A percentile compares a stretch with the other conserved stretches of the same genome.
Conservation (phyloP, 1,140 invertebrate genomes). For the Musca domestica region DNA sequence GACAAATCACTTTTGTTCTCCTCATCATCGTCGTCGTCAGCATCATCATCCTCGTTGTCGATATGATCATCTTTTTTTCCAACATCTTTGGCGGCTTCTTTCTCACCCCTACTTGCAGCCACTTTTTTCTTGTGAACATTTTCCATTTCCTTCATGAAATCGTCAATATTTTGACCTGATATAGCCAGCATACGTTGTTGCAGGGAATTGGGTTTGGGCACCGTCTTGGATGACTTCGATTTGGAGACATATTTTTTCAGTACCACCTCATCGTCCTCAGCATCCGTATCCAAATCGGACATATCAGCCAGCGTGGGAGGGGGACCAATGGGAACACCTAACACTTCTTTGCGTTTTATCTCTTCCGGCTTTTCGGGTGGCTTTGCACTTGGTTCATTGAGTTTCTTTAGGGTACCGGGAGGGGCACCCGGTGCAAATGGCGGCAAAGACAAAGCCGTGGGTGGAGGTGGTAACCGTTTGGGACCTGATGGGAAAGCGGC, state of each 20-base stretch:
- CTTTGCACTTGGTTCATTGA: slow-evolving; percentile 11
- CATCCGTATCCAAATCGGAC: slow-evolving; percentile 55
- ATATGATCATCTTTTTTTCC: background rate
- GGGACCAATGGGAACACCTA: slow-evolving; percentile 83
- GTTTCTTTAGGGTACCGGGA: slow-evolving; percentile 40
- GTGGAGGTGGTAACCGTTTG: slow-evolving; percentile 41
- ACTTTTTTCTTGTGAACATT: slow-evolving; percentile 73
- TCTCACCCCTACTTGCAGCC: slow-evolving; percentile 49
- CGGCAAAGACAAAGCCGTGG: slow-evolving; percentile 44
- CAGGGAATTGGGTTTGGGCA: slow-evolving; percentile 70
- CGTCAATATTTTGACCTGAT: slow-evolving; percentile 86
- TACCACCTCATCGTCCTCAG: slow-evolving; percentile 58
- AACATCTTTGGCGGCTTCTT: background rate
- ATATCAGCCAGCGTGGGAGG: slow-evolving; percentile 69
- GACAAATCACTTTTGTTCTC: slow-evolving; percentile 31
- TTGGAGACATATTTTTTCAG: slow-evolving; percentile 28
- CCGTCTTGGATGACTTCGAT: slow-evolving; percentile 38
- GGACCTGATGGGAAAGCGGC: slow-evolving; percentile 13
- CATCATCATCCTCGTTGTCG: slow-evolving; percentile 23
- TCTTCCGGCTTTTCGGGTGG: slow-evolving; percentile 42
- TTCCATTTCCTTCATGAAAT: slow-evolving; percentile 90
- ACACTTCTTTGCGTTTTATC: slow-evolving; percentile 62
- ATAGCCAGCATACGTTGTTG: slow-evolving; percentile 82
- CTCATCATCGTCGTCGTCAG: slow-evolving; percentile 42
- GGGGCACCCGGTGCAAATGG: slow-evolving; percentile 48